These are phyloP conservation scores for Eupithecia subumbrata DNA, from an alignment of 2,888 invertebrate species.

Conservation along the genomic window DNA sequence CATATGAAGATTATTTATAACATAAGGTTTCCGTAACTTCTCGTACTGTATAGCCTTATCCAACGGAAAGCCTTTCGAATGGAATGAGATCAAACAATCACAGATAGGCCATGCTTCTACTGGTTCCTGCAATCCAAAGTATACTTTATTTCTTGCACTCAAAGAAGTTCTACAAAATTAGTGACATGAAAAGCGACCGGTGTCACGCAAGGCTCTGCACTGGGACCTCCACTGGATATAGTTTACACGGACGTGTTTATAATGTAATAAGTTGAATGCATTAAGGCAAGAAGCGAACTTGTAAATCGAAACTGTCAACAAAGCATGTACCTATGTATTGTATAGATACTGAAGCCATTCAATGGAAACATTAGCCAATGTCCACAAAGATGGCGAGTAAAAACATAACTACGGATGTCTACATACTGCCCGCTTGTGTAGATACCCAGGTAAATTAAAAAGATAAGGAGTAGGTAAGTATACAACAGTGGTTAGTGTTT, in stretches of 20 bases:
- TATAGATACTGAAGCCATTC: slow-evolving; percentile 55
- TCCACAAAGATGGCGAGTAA: slow-evolving; percentile 19
- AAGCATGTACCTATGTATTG: slow-evolving; percentile 50
- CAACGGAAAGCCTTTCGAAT: slow-evolving; percentile 98
- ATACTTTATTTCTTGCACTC: slow-evolving; percentile 11
- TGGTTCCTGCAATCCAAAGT: slow-evolving; percentile 86
- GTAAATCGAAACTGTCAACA: slow-evolving; percentile 60
- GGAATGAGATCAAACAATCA: slow-evolving; percentile 99
- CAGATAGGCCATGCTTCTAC: slow-evolving; percentile 99
- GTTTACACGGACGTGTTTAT: slow-evolving; percentile 28
- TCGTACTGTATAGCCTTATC: slow-evolving; percentile 99
- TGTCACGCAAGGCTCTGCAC: slow-evolving; percentile 38
- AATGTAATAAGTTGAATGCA: slow-evolving; percentile 35
- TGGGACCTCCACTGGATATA: slow-evolving; percentile 33
- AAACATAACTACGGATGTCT: slow-evolving; percentile 23
- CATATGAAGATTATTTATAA: slow-evolving; percentile 99
- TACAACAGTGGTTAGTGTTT: slow-evolving; percentile 42
- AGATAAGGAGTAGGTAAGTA: slow-evolving; percentile 13
- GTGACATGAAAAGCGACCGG: slow-evolving; percentile 16
- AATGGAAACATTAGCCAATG: slow-evolving; percentile 52
- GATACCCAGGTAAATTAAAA: slow-evolving; percentile 24
- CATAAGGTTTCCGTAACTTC: slow-evolving; percentile 95
- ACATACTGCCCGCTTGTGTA: slow-evolving; percentile 23
- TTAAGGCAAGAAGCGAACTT: slow-evolving; percentile 42
- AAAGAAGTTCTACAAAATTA: slow-evolving; percentile 5